Base-by-base conservation (phyloP, 2,113 vertebrate genomes). In the Loxodonta africana region DNA sequence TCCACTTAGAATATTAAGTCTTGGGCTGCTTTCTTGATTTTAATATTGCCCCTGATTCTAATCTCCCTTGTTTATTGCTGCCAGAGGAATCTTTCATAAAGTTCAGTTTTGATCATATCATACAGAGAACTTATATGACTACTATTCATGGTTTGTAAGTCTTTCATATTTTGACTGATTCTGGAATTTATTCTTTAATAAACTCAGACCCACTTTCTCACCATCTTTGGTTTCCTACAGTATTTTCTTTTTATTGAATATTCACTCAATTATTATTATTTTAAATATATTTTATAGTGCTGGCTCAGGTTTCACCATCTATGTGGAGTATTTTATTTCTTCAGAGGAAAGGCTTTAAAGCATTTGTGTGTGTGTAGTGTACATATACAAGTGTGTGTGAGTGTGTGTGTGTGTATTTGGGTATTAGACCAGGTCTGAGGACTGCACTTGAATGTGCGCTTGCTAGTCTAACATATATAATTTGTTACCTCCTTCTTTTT, bases 121-220 rank as follows among this genome's bases (percentile, higher is more conserved):
- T 15, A 87, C 26, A 92, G 9, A 83, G 5, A 71, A 83, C 2
- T 90, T 73, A 4, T 4, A 63, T 15, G 77, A 4, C 0, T 57
- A 48, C 51, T 67, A 90, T 90, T 93, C 77, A 53, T 80, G 26
- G 90, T 5, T 67, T 96, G 90, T 8, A 87, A 76, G 67, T n/a
- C 1, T 81, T 88, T 96, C 3, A 37, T 69, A 69, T 26, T 80
- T 95, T 76, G 2, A 53, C 9, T 77, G 53, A 74, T 76, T 94
- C 8, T 86, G 53, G 26, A 90, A 78, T 60, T 92, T 76, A 71
- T 90, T 4, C 30, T 94, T 93, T 10, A 69, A 25, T 33, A 96
- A 92, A 69, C 18, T 73, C 76, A 87, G 6, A 51, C 7, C 6
- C 17, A n/a, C 15, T 87, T 5, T 57, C 4, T 90, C 3, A 57